phyloP scores from a whole-genome alignment of 2,797 vertebrate genomes.

The Halcyon smyrnensis region DNA sequence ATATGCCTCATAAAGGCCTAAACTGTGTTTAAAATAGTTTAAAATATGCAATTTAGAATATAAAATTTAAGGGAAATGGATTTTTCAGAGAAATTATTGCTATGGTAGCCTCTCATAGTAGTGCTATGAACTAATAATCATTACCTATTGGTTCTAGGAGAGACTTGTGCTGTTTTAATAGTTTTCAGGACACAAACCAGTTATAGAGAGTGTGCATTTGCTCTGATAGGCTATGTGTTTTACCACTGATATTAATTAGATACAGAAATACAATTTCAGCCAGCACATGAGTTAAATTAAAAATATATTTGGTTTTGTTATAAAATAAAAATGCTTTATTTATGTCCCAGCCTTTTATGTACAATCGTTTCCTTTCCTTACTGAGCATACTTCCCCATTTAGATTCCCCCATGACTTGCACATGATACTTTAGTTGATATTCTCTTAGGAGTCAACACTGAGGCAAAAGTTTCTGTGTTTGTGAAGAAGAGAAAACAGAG shows the following conservation, averaged over 20 bases:
- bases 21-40: not conserved
- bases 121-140: not conserved
- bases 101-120: not conserved
- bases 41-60: not conserved
- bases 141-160: not conserved
- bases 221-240: not conserved
- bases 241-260: not conserved
- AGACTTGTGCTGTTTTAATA: not conserved
- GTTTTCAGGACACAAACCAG: not conserved
- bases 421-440: not conserved
- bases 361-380: not conserved
- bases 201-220: not conserved
- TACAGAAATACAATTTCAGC: not conserved
- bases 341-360: not conserved
- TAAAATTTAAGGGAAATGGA: not conserved
- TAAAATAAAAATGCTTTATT: not conserved
- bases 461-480: not conserved
- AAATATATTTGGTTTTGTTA: not conserved
- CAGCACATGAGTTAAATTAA: not conserved
- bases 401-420: not conserved
- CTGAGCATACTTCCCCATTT: not conserved
- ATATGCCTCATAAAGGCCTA: not conserved
- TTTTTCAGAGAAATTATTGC: conserved; percentile 11
- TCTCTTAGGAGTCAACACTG: not conserved
- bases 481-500: not conserved